These are phyloP conservation scores for Chionis minor DNA, from an alignment of 2,113 vertebrate species.

Conservation along the genomic window DNA sequence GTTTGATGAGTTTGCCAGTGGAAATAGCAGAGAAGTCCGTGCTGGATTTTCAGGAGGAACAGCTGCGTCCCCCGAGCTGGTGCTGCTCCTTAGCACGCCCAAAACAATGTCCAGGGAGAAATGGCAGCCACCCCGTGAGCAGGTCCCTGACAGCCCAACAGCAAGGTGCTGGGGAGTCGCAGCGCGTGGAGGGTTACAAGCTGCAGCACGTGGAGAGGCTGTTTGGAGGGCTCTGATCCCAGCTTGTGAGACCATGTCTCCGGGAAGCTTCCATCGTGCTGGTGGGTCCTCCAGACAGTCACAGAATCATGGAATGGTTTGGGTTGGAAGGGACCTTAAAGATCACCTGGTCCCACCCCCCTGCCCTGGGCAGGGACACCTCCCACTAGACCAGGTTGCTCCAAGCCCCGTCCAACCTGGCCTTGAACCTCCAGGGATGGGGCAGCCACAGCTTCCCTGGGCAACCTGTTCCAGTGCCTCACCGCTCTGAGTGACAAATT, in stretches of 20 bases:
- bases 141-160: background rate
- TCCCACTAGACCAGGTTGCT: too few relatives aligned
- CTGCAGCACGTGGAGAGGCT: background rate
- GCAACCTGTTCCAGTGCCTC: too few relatives aligned
- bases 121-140: accelerated
- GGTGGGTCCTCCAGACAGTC: background rate
- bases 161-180: background rate
- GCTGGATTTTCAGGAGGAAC: background rate
- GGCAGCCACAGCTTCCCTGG: too few relatives aligned
- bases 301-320: too few relatives aligned
- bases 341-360: too few relatives aligned
- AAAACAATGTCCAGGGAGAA: background rate
- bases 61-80: accelerated
- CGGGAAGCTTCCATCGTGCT: background rate
- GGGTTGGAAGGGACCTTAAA: too few relatives aligned
- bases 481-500: too few relatives aligned
- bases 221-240: background rate
- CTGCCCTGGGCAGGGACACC: too few relatives aligned
- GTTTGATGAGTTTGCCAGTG: background rate
- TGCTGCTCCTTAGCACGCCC: background rate
- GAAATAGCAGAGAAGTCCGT: background rate
- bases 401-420: too few relatives aligned
- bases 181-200: too few relatives aligned
- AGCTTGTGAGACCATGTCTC: background rate
- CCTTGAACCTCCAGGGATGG: too few relatives aligned